phyloP scores from a whole-genome alignment of 1,140 invertebrate species.

The Drosophila oshimai region DNA sequence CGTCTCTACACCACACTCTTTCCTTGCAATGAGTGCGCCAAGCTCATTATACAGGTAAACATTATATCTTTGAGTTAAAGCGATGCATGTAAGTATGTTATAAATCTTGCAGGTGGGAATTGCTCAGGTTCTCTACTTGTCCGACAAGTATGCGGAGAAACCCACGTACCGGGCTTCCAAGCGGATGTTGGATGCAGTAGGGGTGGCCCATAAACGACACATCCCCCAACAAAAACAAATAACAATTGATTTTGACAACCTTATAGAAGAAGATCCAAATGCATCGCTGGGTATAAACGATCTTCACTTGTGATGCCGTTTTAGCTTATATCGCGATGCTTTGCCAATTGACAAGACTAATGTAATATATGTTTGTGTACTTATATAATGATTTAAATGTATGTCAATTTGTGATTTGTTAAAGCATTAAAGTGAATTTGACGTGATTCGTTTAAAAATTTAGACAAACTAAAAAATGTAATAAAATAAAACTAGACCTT shows the following conservation, averaged over 20 bases:
- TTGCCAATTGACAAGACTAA: not conserved
- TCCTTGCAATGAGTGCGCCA: constrained; percentile 98
- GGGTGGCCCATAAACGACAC: constrained; percentile 85
- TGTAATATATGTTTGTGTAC: no score
- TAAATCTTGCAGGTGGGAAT: constrained; percentile 90
- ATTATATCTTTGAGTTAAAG: not conserved
- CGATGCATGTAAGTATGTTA: no score
- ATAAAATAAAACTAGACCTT: no score
- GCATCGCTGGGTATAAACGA: constrained; percentile 1
- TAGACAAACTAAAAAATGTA: not conserved
- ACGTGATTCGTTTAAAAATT: not conserved
- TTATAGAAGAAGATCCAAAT: constrained; percentile 13
- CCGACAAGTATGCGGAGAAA: constrained; percentile 90
- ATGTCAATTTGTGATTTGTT: not conserved
- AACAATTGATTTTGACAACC: constrained; percentile 47
- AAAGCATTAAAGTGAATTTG: not conserved
- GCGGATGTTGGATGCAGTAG: constrained; percentile 90
- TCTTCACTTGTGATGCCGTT: not conserved
- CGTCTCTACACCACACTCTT: constrained; percentile 94
- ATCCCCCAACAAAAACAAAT: constrained; percentile 45
- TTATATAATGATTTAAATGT: no score
- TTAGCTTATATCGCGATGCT: not conserved
- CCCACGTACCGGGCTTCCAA: constrained; percentile 88
- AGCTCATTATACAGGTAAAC: constrained; percentile 92
- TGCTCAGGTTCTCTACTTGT: constrained; percentile 90